Conservation (phyloP, 2,888 invertebrate species). For the Spatulosminthurus flaviceps region DNA sequence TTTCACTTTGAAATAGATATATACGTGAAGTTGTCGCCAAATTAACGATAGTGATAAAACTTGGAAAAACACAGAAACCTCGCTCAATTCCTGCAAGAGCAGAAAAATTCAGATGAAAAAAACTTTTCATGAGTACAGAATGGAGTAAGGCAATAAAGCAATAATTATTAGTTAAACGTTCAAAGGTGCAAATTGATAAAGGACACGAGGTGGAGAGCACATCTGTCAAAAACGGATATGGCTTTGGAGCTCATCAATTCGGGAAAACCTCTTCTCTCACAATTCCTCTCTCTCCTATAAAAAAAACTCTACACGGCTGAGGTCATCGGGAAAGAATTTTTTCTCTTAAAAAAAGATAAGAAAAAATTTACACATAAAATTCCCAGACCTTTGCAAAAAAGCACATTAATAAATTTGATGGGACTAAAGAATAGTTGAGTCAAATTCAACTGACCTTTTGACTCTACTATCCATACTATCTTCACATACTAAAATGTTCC, state of each 20-base stretch:
- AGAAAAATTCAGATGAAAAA: too few species aligned
- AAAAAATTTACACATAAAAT: not conserved
- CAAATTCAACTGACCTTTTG: not conserved
- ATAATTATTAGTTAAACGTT: not conserved
- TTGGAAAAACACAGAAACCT: too few species aligned
- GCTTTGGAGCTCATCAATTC: not conserved
- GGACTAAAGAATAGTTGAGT: not conserved
- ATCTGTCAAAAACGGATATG: not conserved
- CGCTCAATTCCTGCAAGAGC: too few species aligned
- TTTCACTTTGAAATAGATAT: too few species aligned
- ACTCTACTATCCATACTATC: too few species aligned
- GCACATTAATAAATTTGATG: too few species aligned
- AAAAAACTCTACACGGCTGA: not conserved
- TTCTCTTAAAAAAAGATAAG: not conserved
- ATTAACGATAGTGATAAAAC: too few species aligned
- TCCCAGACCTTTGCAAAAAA: too few species aligned
- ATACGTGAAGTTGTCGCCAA: too few species aligned
- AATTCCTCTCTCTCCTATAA: not conserved
- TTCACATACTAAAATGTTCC: not conserved
- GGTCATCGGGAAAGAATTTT: conserved; percentile 7
- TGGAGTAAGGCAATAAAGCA: too few species aligned
- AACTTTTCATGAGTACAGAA: too few species aligned
- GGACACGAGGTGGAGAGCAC: not conserved
- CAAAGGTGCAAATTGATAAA: not conserved
- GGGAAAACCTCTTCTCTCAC: not conserved